Evolutionary conservation across 2,888 invertebrate species (phyloP), one percentile per base, ranked within the genome.

Genomic region (Polymixis lichenea): DNA sequence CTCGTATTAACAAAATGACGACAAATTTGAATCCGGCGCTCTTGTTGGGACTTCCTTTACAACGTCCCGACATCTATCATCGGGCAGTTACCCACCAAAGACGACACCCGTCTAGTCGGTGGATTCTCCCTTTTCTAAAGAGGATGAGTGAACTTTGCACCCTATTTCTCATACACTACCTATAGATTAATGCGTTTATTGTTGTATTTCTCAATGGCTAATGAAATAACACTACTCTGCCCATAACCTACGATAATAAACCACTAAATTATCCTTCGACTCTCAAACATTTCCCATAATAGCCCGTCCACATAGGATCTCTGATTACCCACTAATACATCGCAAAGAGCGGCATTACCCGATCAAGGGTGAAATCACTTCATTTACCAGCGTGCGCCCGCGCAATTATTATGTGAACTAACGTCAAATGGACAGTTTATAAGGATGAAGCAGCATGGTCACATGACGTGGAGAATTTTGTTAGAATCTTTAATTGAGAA

Each of bases 351-450:
- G 78, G 88, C 89, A 89, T 91, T 60, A 22, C 61, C 88, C 82
- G 87, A 91, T 92, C 89, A 87, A 89, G 90, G 89, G 89, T 88
- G 84, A 89, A 93, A 94, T 93, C 91, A 92, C 93, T 94, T 94
- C 90, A 94, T 94, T 88, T 83, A 70, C 86, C 76, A 78, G 11
- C 61, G 71, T 76, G 86, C 77, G 87, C 86, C 75, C 72, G 79
- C 87, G 88, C 89, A 89, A 91, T 93, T 92, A 93, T 91, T 90
- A 85, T 84, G 84, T 82, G 88, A 87, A 82, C 70, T 75, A 89
- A 82, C 88, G 87, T 89, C 87, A 89, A 88, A 88, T 85, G 81
- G 79, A 75, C 80, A 87, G 87, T 87, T 90, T 88, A 86, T 88
- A 22, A 86, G 77, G 58, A 67, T 53, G 6, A 19, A 56, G 28